A percentile compares a stretch with the other conserved stretches of the same genome.
phyloP scores from a whole-genome alignment of 2,888 invertebrate species.

The Cephus pulcher region DNA sequence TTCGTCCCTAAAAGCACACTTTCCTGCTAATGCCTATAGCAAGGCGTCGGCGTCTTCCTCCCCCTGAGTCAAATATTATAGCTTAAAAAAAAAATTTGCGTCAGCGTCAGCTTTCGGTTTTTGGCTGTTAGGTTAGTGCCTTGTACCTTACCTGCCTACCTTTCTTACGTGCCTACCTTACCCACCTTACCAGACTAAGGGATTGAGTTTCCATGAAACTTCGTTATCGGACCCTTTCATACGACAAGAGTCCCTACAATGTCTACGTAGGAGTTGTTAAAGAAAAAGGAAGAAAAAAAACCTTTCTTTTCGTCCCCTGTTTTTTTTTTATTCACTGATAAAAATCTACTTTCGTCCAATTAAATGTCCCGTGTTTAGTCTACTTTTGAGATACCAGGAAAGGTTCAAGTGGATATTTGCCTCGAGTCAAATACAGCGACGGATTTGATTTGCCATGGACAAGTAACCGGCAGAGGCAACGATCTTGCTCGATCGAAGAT shows the following conservation, averaged over 20 bases:
- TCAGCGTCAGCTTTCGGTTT: slow-evolving; percentile 12
- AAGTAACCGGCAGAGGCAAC: no score
- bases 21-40: slow-evolving; percentile 17
- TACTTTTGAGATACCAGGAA: no score
- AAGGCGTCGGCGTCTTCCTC: neutral
- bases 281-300: neutral
- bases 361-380: no score
- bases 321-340: no score
- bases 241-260: neutral
- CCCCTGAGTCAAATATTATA: slow-evolving; percentile 18
- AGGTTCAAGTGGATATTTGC: no score
- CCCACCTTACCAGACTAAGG: neutral
- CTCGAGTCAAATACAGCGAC: no score
- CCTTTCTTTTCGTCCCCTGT: neutral
- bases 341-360: no score
- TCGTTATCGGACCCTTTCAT: neutral
- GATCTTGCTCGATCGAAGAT: no score
- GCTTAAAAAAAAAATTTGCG: slow-evolving; percentile 18
- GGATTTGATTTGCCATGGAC: no score
- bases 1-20: slow-evolving; percentile 23
- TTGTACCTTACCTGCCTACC: neutral
- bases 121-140: neutral
- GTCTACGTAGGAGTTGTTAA: neutral
- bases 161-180: neutral
- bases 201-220: slow-evolving; percentile 1